These are phyloP conservation scores for Aphidius colemani DNA, from an alignment of 2,888 invertebrate genomes.

Conservation along the genomic window DNA sequence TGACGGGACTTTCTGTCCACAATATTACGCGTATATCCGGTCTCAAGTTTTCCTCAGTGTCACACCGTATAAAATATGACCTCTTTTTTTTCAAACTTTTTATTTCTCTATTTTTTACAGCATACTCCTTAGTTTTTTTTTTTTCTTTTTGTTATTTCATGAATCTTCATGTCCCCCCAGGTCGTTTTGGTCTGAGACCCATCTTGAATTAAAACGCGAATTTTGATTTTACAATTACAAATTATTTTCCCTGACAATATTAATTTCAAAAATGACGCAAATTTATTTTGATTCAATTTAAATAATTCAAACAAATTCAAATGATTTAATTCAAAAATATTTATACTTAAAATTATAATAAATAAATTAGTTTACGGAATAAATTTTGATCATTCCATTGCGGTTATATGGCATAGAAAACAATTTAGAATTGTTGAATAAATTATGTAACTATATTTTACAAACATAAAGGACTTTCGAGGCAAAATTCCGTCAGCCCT, in stretches of 20 bases:
- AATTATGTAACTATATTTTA: too few relatives aligned
- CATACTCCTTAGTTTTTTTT: not conserved
- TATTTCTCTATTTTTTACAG: not conserved
- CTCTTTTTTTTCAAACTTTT: not conserved
- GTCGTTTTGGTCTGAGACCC: not conserved
- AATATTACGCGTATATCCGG: constrained; percentile 39
- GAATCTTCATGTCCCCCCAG: not conserved
- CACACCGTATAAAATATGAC: not conserved
- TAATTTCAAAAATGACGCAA: not conserved
- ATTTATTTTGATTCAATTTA: too few relatives aligned
- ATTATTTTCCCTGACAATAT: too few relatives aligned
- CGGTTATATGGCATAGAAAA: too few relatives aligned
- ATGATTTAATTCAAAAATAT: not conserved
- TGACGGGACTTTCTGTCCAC: constrained; percentile 10
- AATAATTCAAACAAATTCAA: too few relatives aligned
- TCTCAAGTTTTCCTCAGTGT: constrained; percentile 17
- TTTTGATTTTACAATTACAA: too few relatives aligned
- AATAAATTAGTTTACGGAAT: not conserved
- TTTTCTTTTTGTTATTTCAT: not conserved
- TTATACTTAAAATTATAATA: not conserved
- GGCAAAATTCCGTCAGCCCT: not conserved
- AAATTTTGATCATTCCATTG: not conserved
- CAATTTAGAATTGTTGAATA: too few relatives aligned
- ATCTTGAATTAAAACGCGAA: not conserved
- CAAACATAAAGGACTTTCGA: not conserved